phyloP scores from a whole-genome alignment of 2,113 vertebrate species.

The Aegithalos caudatus region DNA sequence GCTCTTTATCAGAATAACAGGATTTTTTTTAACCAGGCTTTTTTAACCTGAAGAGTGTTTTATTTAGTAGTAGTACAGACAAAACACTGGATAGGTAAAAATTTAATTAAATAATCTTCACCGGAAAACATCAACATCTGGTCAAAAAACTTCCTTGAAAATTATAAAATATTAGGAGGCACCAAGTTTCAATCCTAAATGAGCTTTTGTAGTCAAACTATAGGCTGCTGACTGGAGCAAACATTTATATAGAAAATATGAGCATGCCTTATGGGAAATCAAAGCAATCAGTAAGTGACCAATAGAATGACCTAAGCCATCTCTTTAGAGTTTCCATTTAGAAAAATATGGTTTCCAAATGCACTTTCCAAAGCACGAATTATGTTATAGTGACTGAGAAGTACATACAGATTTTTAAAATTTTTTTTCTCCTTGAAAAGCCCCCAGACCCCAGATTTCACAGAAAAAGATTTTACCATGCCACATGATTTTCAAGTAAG shows the following conservation, averaged over 20 bases:
- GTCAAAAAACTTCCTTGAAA: neutral
- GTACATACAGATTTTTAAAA: neutral
- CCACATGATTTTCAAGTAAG: neutral
- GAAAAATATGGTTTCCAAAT: neutral
- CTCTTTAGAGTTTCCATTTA: neutral
- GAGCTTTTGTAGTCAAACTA: neutral
- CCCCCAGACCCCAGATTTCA: neutral
- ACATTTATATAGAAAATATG: neutral
- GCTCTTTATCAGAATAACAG: neutral
- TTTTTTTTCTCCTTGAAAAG: neutral
- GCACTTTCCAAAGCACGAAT: neutral
- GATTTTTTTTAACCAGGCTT: neutral
- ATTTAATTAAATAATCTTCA: neutral
- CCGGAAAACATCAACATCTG: neutral
- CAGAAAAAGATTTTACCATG: neutral
- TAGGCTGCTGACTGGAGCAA: neutral
- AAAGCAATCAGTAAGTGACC: neutral
- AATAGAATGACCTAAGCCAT: neutral
- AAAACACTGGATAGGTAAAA: neutral
- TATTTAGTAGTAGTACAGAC: neutral
- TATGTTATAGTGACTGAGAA: neutral
- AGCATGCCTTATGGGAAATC: neutral
- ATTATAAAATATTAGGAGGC: neutral
- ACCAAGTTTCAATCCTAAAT: neutral
- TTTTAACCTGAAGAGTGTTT: neutral